Evolutionary conservation across 1,140 invertebrate species (phyloP).

Genomic region (Antheraea pernyi): DNA sequence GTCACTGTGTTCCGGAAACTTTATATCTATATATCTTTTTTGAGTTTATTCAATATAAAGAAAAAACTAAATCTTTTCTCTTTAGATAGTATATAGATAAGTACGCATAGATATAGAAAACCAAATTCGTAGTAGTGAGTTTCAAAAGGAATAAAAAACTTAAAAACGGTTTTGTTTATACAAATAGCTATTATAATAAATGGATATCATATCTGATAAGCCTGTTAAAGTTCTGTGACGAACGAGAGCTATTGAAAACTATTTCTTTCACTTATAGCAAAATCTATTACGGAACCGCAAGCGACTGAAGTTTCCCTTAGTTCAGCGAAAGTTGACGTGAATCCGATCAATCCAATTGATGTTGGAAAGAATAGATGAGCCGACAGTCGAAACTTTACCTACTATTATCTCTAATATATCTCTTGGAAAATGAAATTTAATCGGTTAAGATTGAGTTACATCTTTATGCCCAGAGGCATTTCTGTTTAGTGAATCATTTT

Average conservation of each 20-base stretch:
- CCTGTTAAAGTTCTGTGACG: conserved; percentile 44
- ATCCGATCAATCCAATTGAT: conserved; percentile 63
- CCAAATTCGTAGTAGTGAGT: too few relatives aligned
- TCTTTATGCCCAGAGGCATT: too few relatives aligned
- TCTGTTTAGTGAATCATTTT: too few relatives aligned
- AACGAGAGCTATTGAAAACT: conserved; percentile 53
- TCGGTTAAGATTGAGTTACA: too few relatives aligned
- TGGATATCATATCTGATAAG: conserved; percentile 54
- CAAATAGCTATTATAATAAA: conserved; percentile 14
- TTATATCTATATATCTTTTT: too few relatives aligned
- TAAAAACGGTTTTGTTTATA: too few relatives aligned
- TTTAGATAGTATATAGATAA: too few relatives aligned
- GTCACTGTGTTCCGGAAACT: too few relatives aligned
- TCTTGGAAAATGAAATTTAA: conserved; percentile 16
- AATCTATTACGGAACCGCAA: conserved; percentile 59
- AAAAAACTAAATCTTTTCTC: too few relatives aligned
- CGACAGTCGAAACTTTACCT: conserved; percentile 44
- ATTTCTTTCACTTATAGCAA: conserved; percentile 54
- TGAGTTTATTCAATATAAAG: too few relatives aligned
- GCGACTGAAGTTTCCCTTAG: conserved; percentile 49
- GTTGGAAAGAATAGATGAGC: conserved; percentile 56
- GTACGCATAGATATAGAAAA: too few relatives aligned
- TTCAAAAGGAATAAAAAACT: not conserved
- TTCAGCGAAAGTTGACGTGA: conserved; percentile 45
- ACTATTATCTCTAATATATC: conserved; percentile 36